phyloP scores from a whole-genome alignment of 2,113 vertebrate species.

The Macquaria australasica region DNA sequence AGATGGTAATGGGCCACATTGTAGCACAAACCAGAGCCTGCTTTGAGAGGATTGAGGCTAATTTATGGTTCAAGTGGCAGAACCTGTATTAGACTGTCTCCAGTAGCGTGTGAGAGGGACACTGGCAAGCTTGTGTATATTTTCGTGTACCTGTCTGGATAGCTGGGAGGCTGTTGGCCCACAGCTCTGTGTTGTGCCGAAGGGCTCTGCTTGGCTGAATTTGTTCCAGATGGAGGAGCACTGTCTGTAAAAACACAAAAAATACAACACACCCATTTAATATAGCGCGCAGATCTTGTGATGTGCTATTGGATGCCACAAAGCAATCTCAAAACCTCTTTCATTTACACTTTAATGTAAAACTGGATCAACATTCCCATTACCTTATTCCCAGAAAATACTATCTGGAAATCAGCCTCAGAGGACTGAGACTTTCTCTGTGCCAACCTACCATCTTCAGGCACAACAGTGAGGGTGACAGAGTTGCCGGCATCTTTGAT shows the following conservation, averaged over 20 bases:
- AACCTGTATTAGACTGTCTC: constrained; percentile 33
- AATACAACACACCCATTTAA: constrained; percentile 8
- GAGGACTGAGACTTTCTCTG: not conserved
- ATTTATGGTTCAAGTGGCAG: constrained; percentile 46
- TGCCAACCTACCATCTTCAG: constrained; percentile 90
- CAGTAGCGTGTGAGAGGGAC: not conserved
- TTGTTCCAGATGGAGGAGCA: constrained; percentile 92
- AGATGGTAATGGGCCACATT: constrained; percentile 29
- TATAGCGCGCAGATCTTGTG: not conserved
- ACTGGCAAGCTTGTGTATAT: constrained; percentile 17
- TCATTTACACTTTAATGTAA: not conserved
- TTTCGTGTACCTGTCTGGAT: constrained; percentile 76
- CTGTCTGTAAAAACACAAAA: constrained; percentile 84
- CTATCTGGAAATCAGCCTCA: not conserved
- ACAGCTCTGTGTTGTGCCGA: constrained; percentile 90
- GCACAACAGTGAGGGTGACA: constrained; percentile 94
- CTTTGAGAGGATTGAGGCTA: constrained; percentile 33
- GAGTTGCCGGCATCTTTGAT: constrained; percentile 95
- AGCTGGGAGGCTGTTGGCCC: constrained; percentile 84
- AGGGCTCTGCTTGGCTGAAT: constrained; percentile 95
- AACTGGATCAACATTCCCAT: not conserved
- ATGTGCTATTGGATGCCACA: not conserved
- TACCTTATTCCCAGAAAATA: not conserved
- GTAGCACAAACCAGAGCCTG: constrained; percentile 29
- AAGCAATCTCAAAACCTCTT: not conserved